Percentiles rank a stretch among this genome's conserved stretches.
Evolutionary conservation across 1,140 invertebrate species (phyloP).

Genomic region (Carposina sasakii): DNA sequence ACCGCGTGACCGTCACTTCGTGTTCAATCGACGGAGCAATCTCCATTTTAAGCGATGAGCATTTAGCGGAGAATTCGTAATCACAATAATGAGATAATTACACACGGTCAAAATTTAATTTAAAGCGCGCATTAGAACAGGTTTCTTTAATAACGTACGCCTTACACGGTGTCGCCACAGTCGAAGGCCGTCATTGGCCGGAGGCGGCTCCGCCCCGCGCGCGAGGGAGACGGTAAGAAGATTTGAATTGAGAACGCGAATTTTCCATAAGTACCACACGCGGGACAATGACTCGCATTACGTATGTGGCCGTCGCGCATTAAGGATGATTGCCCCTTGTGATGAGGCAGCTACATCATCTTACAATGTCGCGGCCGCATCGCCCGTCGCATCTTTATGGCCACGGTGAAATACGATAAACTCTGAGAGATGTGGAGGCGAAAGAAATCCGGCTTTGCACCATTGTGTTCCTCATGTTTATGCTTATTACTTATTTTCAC

Average conservation of each 20-base stretch:
- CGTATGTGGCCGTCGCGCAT: slow-evolving; percentile 67
- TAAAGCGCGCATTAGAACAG: slow-evolving; percentile 72
- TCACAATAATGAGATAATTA: slow-evolving; percentile 72
- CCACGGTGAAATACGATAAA: slow-evolving; percentile 63
- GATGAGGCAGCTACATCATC: slow-evolving; percentile 67
- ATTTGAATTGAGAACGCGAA: slow-evolving; percentile 70
- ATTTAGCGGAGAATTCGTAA: slow-evolving; percentile 70
- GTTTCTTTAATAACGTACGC: slow-evolving; percentile 72
- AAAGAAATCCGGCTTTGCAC: slow-evolving; percentile 61
- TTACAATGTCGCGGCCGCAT: slow-evolving; percentile 61
- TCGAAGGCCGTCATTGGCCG: slow-evolving; percentile 64
- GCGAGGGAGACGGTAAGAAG: slow-evolving; percentile 65
- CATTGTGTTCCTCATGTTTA: slow-evolving; percentile 62
- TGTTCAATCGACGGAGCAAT: slow-evolving; percentile 41
- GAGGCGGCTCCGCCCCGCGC: slow-evolving; percentile 64
- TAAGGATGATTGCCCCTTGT: slow-evolving; percentile 70
- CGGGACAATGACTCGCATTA: slow-evolving; percentile 72
- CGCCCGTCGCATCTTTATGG: slow-evolving; percentile 45
- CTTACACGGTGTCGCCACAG: slow-evolving; percentile 67
- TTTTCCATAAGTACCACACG: slow-evolving; percentile 70
- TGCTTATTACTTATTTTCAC: slow-evolving; percentile 67
- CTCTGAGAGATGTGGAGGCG: slow-evolving; percentile 52
- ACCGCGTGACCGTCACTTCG: slow-evolving; percentile 36
- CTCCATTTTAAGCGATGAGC: slow-evolving; percentile 59
- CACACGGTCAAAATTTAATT: slow-evolving; percentile 73